These are phyloP conservation scores for Poecilus cupreus DNA, from an alignment of 2,888 invertebrate species.

Conservation along the genomic window DNA sequence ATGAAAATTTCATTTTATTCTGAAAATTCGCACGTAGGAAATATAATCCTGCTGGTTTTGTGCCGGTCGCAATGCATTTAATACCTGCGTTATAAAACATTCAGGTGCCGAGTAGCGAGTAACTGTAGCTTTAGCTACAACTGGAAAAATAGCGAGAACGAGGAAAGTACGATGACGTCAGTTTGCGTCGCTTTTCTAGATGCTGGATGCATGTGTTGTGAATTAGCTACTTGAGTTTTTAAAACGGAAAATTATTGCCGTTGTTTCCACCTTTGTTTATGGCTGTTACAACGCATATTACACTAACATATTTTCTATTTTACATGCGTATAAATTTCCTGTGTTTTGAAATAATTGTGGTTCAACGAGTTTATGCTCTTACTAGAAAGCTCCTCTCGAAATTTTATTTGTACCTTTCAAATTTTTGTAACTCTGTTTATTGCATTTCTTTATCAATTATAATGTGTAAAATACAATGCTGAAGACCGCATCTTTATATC, in stretches of 20 bases:
- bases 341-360: neutral
- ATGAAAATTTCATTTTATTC: conserved; percentile 32
- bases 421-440: too few relatives aligned
- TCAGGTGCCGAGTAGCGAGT: neutral
- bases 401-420: too few relatives aligned
- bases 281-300: neutral
- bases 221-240: neutral
- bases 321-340: conserved; percentile 10
- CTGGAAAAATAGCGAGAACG: neutral
- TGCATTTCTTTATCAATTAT: too few relatives aligned
- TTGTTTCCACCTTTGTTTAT: neutral
- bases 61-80: neutral
- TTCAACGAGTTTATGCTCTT: neutral
- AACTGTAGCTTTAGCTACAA: neutral
- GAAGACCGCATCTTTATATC: too few relatives aligned
- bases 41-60: neutral
- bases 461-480: too few relatives aligned
- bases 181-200: neutral
- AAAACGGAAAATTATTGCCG: neutral
- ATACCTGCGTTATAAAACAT: conserved; percentile 16
- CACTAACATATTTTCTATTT: conserved; percentile 21
- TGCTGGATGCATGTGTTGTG: neutral
- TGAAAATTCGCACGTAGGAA: conserved; percentile 32
- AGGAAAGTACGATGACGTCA: neutral
- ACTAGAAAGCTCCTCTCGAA: neutral